Percentiles rank a stretch among this genome's conserved stretches.
phyloP scores from a whole-genome alignment of 2,888 invertebrate genomes.

The Himalopsyche tibetana region DNA sequence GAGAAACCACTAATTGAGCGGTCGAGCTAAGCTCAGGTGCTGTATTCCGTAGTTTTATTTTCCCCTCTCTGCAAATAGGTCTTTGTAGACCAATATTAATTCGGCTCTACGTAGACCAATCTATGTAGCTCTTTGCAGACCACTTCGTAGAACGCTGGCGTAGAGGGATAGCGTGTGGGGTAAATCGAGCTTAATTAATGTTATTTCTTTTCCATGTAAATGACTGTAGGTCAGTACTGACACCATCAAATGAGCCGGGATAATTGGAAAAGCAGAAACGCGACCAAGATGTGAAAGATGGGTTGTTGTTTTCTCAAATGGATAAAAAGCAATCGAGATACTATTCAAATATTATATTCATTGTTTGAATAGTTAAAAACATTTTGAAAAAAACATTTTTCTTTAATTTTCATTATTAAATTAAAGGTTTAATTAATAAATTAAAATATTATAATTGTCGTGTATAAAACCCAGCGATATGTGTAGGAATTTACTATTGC shows the following conservation, averaged over 20 bases:
- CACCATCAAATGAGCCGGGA: not conserved
- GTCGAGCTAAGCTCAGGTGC: constrained; percentile 24
- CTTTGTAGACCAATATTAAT: constrained; percentile 17
- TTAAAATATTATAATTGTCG: no score
- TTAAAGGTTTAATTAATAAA: no score
- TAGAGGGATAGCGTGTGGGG: not conserved
- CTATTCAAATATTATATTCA: no score
- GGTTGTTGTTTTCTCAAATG: no score
- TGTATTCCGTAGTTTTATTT: constrained; percentile 9
- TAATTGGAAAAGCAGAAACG: not conserved
- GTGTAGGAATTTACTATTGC: no score
- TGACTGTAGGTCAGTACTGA: constrained; percentile 6
- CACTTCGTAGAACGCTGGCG: not conserved
- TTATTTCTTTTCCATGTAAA: constrained; percentile 27
- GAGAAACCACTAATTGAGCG: not conserved
- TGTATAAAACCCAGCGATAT: no score
- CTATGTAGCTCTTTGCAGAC: not conserved
- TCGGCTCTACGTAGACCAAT: not conserved
- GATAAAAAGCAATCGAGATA: no score
- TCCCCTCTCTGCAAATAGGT: constrained; percentile 23
- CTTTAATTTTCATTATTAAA: no score
- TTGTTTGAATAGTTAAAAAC: no score
- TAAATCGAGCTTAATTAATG: constrained; percentile 27
- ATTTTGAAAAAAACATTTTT: no score
- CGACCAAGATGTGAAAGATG: no score